Percentiles rank a stretch among this genome's conserved stretches.
Evolutionary conservation across 1,140 invertebrate species (phyloP).

Genomic region (Psix sp.): DNA sequence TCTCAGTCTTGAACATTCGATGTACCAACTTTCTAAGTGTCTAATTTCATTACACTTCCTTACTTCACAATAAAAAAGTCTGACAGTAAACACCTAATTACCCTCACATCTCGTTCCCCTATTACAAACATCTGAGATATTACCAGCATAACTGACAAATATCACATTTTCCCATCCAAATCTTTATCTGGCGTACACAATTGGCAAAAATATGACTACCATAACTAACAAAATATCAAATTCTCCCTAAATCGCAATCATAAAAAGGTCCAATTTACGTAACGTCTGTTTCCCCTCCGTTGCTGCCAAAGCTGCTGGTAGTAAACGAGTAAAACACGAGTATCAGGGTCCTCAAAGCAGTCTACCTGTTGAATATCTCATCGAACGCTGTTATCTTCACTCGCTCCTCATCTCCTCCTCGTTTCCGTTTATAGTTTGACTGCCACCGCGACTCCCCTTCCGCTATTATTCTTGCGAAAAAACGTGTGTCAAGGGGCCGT

Average conservation of each 20-base stretch:
- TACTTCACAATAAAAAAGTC: too few relatives aligned
- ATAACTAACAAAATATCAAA: conserved; percentile 59
- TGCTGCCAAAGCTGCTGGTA: conserved; percentile 38
- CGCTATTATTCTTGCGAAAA: conserved; percentile 47
- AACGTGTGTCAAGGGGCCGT: conserved; percentile 26
- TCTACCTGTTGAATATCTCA: conserved; percentile 55
- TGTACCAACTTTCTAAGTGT: too few relatives aligned
- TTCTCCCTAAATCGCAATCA: conserved; percentile 55
- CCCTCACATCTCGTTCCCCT: conserved; percentile 27
- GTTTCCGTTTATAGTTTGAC: conserved; percentile 46
- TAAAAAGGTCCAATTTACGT: conserved; percentile 56
- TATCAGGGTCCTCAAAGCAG: conserved; percentile 33
- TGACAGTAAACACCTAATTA: conserved; percentile 35
- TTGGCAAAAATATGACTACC: conserved; percentile 53
- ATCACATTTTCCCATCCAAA: conserved; percentile 51
- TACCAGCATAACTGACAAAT: conserved; percentile 54
- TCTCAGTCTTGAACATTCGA: too few relatives aligned
- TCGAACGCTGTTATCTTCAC: conserved; percentile 3
- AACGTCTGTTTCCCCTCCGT: conserved; percentile 31
- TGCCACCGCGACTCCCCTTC: conserved; percentile 34
- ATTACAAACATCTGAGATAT: conserved; percentile 30
- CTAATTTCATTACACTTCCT: too few relatives aligned
- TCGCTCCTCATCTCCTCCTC: conserved; percentile 32
- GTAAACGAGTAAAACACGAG: conserved; percentile 48
- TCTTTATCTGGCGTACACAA: conserved; percentile 38